Conservation (phyloP, 2,113 vertebrate species). For the Colossoma macropomum region DNA sequence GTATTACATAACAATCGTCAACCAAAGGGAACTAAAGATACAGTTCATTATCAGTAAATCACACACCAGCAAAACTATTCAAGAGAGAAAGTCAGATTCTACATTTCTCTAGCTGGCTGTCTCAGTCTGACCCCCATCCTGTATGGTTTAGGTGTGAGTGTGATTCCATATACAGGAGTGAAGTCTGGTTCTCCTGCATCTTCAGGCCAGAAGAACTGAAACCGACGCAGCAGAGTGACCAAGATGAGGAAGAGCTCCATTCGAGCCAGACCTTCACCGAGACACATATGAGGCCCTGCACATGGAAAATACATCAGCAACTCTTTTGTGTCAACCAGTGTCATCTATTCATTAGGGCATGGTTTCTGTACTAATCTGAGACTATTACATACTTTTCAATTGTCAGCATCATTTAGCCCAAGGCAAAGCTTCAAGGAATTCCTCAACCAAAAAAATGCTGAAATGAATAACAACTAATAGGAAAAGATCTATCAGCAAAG, state of each 20-base stretch:
- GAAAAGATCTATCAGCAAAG: too few relatives aligned
- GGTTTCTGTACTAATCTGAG: background rate
- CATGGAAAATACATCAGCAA: background rate
- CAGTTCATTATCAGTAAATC: too few relatives aligned
- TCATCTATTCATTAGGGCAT: background rate
- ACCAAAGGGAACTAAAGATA: too few relatives aligned
- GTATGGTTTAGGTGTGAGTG: conserved; percentile 53
- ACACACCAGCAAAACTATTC: too few relatives aligned
- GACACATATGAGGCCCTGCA: conserved; percentile 55
- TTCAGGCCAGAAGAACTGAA: conserved; percentile 60
- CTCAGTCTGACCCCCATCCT: conserved; percentile 54
- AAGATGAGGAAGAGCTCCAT: conserved; percentile 52
- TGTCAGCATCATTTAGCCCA: too few relatives aligned
- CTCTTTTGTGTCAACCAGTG: background rate
- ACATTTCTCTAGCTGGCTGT: background rate
- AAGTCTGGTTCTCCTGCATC: conserved; percentile 55
- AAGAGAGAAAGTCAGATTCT: background rate
- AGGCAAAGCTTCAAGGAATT: too few relatives aligned
- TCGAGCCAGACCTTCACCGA: conserved; percentile 46
- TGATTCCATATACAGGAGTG: conserved; percentile 47
- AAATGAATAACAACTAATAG: too few relatives aligned
- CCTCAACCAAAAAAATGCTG: too few relatives aligned
- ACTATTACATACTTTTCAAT: too few relatives aligned
- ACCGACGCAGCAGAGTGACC: conserved; percentile 49
- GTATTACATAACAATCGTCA: background rate